Percentiles rank a stretch among this genome's conserved stretches.
phyloP scores from a whole-genome alignment of 2,888 invertebrate genomes.

The Anthoptus insignis region DNA sequence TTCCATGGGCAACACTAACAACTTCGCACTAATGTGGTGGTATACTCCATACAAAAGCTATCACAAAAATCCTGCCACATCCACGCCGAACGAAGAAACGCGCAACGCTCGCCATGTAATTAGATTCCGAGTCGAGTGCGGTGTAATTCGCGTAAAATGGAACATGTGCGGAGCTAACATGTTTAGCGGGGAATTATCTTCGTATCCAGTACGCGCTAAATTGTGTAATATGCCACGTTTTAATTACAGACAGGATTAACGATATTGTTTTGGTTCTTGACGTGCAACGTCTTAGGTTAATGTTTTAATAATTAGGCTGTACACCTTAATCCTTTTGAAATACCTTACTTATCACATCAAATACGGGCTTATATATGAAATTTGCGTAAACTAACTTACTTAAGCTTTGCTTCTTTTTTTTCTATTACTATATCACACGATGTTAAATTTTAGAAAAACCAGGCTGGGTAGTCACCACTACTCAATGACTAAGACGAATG shows the following conservation, averaged over 20 bases:
- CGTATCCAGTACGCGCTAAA: slow-evolving; percentile 47
- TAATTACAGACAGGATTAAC: slow-evolving; percentile 45
- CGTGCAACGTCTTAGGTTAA: background rate
- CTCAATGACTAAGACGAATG: too few relatives aligned
- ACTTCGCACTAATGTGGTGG: too few relatives aligned
- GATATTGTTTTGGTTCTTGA: background rate
- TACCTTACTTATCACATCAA: too few relatives aligned
- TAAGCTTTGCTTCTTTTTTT: too few relatives aligned
- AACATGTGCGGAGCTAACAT: slow-evolving; percentile 72
- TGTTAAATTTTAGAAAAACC: too few relatives aligned
- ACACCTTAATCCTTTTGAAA: too few relatives aligned
- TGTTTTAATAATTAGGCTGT: background rate
- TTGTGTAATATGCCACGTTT: slow-evolving; percentile 45
- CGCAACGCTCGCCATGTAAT: slow-evolving; percentile 63
- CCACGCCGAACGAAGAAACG: slow-evolving; percentile 49
- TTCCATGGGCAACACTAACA: too few relatives aligned
- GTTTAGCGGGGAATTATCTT: slow-evolving; percentile 71
- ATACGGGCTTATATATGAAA: too few relatives aligned
- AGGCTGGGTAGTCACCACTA: too few relatives aligned
- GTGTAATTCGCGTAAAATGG: slow-evolving; percentile 82
- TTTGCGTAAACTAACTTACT: too few relatives aligned
- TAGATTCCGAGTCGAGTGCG: slow-evolving; percentile 77
- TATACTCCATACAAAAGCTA: too few relatives aligned
- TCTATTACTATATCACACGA: too few relatives aligned
- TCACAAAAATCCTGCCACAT: slow-evolving; percentile 51